Percentiles rank a stretch among this genome's conserved stretches.
phyloP scores from a whole-genome alignment of 2,797 vertebrate species.

The Limnodromus scolopaceus region DNA sequence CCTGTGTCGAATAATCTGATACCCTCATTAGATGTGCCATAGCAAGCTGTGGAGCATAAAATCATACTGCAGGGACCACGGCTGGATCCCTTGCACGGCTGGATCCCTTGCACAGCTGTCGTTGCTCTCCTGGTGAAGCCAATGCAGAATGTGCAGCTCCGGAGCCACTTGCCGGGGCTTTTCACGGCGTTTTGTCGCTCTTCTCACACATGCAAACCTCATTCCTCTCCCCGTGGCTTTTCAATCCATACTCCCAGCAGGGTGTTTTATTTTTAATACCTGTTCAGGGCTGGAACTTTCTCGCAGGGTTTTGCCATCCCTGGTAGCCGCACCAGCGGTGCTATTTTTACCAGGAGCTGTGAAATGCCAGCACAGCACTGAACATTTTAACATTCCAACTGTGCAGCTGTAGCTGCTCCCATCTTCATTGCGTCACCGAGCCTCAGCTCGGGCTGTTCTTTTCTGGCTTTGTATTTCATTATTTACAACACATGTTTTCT shows the following conservation, averaged over 20 bases:
- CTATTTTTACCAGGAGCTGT: constrained; percentile 24
- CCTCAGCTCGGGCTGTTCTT: background rate
- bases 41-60: background rate
- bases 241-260: background rate
- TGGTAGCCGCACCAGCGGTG: background rate
- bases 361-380: constrained; percentile 27
- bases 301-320: background rate
- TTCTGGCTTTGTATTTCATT: background rate
- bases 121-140: fast-evolving
- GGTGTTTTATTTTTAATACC: background rate
- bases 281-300: background rate
- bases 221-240: background rate
- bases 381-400: background rate
- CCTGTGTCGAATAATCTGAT: fast-evolving
- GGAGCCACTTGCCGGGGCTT: fast-evolving
- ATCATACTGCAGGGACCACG: background rate
- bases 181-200: background rate
- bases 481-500: background rate
- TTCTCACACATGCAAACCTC: background rate
- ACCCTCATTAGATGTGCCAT: fast-evolving
- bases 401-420: background rate
- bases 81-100: fast-evolving
- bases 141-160: background rate
- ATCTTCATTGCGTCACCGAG: background rate
- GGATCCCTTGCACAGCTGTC: fast-evolving